Evolutionary conservation across 2,797 vertebrate genomes (phyloP).

Genomic region (Saguinus oedipus): DNA sequence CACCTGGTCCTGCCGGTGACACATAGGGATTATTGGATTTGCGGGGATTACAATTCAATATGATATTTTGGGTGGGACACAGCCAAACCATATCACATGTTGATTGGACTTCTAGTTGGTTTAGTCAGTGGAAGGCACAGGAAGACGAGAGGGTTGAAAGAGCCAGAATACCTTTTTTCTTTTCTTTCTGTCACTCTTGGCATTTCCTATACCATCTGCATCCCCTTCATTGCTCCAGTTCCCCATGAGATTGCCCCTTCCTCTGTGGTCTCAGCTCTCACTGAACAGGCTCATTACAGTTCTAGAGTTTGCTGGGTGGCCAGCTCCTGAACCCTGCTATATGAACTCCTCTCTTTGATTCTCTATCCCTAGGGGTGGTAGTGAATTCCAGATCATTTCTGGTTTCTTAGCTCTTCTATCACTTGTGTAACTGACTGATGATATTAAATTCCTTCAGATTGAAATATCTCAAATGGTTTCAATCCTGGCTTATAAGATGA

Average conservation of each 20-base stretch:
- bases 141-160: not conserved
- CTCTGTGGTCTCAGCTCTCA: not conserved
- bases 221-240: not conserved
- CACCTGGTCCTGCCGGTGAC: not conserved
- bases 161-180: not conserved
- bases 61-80: not conserved
- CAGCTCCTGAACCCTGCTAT: not conserved
- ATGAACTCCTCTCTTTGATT: not conserved
- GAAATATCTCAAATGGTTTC: not conserved
- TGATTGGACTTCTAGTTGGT: not conserved
- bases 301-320: not conserved
- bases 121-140: not conserved
- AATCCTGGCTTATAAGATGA: not conserved
- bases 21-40: not conserved
- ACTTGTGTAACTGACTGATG: not conserved
- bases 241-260: not conserved
- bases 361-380: not conserved
- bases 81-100: not conserved
- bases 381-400: not conserved
- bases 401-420: not conserved
- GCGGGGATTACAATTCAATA: not conserved
- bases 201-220: not conserved
- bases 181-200: not conserved
- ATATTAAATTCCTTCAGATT: not conserved
- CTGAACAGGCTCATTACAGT: not conserved